These are phyloP conservation scores for Clistopyga incitator DNA, from an alignment of 2,888 invertebrate genomes.

Conservation along the genomic window DNA sequence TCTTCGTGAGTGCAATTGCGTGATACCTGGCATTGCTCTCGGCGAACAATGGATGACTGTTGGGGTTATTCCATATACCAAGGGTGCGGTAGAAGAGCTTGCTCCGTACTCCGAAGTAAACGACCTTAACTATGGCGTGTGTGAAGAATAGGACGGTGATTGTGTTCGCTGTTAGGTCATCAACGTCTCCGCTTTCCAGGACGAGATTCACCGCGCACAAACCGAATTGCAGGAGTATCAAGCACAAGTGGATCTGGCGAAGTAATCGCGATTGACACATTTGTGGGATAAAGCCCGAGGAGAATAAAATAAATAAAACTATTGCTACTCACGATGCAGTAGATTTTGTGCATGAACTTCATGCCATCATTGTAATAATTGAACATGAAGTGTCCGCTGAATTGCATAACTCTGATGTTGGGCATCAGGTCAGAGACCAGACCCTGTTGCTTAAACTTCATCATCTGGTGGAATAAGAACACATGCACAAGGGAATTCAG, in stretches of 20 bases:
- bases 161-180: conserved; percentile 90
- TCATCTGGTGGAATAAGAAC: conserved; percentile 83
- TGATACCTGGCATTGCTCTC: conserved; percentile 93
- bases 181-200: conserved; percentile 90
- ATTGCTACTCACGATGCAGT: conserved; percentile 80
- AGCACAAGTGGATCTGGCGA: conserved; percentile 85
- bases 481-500: background rate
- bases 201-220: conserved; percentile 89
- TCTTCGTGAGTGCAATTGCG: conserved; percentile 90
- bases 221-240: conserved; percentile 88
- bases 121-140: conserved; percentile 90
- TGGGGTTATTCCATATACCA: conserved; percentile 93
- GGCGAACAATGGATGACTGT: conserved; percentile 93
- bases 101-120: conserved; percentile 90
- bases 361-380: conserved; percentile 87
- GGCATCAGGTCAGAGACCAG: conserved; percentile 94
- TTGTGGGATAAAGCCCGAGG: conserved; percentile 13
- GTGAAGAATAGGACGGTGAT: conserved; percentile 93
- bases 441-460: conserved; percentile 88
- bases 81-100: conserved; percentile 92
- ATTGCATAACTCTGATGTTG: conserved; percentile 92
- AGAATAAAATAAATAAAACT: conserved; percentile 18
- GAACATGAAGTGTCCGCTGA: conserved; percentile 91
- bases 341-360: conserved; percentile 82
- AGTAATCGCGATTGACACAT: background rate